Evolutionary conservation across 2,797 vertebrate genomes (phyloP).

Genomic region (Phoxinus dragarum): DNA sequence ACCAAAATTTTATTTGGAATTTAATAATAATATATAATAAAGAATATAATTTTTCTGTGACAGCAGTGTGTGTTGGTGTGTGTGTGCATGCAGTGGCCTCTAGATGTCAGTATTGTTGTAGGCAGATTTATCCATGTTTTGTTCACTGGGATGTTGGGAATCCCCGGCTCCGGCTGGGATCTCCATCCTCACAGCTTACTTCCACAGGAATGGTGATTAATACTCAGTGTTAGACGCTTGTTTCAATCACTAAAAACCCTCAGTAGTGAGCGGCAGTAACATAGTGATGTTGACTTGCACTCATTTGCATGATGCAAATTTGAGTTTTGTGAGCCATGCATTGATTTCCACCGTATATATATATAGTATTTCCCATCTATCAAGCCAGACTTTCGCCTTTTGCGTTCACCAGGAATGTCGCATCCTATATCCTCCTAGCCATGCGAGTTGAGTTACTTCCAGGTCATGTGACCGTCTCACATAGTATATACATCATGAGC

Average conservation of each 20-base stretch:
- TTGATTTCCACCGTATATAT: too few species aligned
- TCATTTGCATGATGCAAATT: not conserved
- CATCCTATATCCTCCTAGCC: not conserved
- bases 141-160: slow-evolving; percentile 6
- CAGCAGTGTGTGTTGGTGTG: not conserved
- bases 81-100: not conserved
- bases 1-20: not conserved
- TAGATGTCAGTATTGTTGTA: slow-evolving; percentile 37
- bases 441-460: not conserved
- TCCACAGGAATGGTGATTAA: not conserved
- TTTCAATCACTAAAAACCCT: not conserved
- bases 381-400: too few species aligned
- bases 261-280: too few species aligned
- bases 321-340: not conserved
- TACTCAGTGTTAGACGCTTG: too few species aligned
- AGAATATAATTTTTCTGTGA: not conserved
- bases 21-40: not conserved
- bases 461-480: not conserved
- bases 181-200: not conserved
- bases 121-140: not conserved
- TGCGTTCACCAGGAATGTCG: not conserved
- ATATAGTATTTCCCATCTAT: too few species aligned
- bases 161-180: not conserved
- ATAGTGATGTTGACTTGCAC: too few species aligned
- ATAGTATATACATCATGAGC: not conserved